These are phyloP conservation scores for Atta cephalotes DNA, from an alignment of 1,140 invertebrate genomes.

Conservation along the genomic window DNA sequence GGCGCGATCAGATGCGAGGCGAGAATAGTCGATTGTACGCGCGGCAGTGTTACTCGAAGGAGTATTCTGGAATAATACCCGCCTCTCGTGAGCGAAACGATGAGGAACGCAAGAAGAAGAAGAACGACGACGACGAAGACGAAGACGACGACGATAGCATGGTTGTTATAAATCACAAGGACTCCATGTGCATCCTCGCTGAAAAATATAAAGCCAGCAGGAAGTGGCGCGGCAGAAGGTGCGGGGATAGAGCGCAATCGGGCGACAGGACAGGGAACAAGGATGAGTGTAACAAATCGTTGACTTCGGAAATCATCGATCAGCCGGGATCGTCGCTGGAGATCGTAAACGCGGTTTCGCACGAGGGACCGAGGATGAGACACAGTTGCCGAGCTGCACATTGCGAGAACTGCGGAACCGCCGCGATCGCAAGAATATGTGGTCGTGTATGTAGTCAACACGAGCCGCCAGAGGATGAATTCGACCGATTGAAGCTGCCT, in stretches of 20 bases:
- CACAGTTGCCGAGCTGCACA: slow-evolving; percentile 17
- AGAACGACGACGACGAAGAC: slow-evolving; percentile 20
- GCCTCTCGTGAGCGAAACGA: slow-evolving; percentile 59
- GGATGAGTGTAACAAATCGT: slow-evolving; percentile 58
- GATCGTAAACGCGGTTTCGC: slow-evolving; percentile 32
- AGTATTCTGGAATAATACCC: slow-evolving; percentile 50
- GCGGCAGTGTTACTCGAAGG: slow-evolving; percentile 37
- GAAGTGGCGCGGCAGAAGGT: slow-evolving; percentile 41
- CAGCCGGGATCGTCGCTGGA: slow-evolving; percentile 45
- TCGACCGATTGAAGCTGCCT: slow-evolving; percentile 52
- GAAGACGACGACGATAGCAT: slow-evolving; percentile 58
- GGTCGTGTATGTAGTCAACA: slow-evolving; percentile 35
- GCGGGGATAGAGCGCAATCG: neutral
- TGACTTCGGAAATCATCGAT: slow-evolving; percentile 49
- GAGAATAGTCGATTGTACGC: slow-evolving; percentile 45
- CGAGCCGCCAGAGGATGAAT: slow-evolving; percentile 38
- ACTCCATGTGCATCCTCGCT: slow-evolving; percentile 78
- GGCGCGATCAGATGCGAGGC: slow-evolving; percentile 49
- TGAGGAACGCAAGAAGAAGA: slow-evolving; percentile 44
- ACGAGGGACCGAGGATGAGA: slow-evolving; percentile 26
- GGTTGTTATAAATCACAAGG: slow-evolving; percentile 75
- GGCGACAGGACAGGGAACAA: slow-evolving; percentile 31
- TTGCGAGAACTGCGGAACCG: slow-evolving; percentile 44
- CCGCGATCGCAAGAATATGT: slow-evolving; percentile 43
- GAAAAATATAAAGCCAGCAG: slow-evolving; percentile 76